A percentile compares a stretch with the other conserved stretches of the same genome.
Evolutionary conservation across 2,888 invertebrate genomes (phyloP).

Genomic region (Mythimna lalbum): DNA sequence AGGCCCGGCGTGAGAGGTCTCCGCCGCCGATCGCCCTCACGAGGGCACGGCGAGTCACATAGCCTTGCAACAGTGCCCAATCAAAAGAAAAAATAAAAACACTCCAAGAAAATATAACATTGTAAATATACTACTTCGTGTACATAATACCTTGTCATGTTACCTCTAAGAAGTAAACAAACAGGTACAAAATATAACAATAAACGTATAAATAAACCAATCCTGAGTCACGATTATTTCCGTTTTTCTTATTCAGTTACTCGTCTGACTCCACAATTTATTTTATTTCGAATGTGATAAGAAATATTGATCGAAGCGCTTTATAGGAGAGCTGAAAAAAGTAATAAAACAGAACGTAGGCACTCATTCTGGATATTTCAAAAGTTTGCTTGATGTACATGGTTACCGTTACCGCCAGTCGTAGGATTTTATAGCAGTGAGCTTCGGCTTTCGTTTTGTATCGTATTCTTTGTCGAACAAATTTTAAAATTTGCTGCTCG

Average conservation of each 20-base stretch:
- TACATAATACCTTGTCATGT: neutral
- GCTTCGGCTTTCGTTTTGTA: slow-evolving; percentile 24
- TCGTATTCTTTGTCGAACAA: slow-evolving; percentile 9
- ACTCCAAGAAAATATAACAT: neutral
- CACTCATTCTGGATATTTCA: slow-evolving; percentile 51
- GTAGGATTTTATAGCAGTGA: slow-evolving; percentile 51
- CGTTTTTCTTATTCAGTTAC: slow-evolving; percentile 29
- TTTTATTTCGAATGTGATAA: slow-evolving; percentile 31
- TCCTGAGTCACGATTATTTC: slow-evolving; percentile 20
- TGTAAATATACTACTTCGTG: neutral
- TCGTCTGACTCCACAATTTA: slow-evolving; percentile 29
- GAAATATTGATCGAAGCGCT: slow-evolving; percentile 51
- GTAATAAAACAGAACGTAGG: slow-evolving; percentile 56
- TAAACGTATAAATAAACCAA: slow-evolving; percentile 10
- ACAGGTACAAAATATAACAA: slow-evolving; percentile 11
- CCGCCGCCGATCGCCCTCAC: no score
- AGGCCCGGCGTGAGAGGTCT: no score
- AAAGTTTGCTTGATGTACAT: slow-evolving; percentile 59
- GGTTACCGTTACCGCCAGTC: slow-evolving; percentile 48
- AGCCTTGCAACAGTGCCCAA: neutral
- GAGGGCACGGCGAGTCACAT: no score
- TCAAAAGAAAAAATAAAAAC: neutral
- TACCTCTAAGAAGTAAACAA: slow-evolving; percentile 2
- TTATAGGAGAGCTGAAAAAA: slow-evolving; percentile 53
- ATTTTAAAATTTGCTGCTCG: slow-evolving; percentile 18